Base-by-base conservation (phyloP, 2,888 invertebrate genomes). In the Caenorhabditis sulstoni region DNA sequence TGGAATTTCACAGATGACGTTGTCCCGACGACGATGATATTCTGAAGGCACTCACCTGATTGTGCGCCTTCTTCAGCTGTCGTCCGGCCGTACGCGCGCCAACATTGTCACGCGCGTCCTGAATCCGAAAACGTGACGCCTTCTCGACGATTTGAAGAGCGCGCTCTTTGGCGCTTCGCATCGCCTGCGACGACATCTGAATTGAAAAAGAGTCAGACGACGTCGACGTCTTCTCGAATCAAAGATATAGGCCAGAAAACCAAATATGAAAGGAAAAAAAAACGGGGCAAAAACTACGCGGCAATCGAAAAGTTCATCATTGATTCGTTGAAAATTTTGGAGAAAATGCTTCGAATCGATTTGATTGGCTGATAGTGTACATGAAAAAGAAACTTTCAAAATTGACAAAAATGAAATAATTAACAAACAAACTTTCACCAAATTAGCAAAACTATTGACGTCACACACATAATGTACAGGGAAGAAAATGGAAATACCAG, bases 21-120 rank as follows among this genome's bases (percentile, higher is more conserved):
- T n/a, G n/a, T n/a, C n/a, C n/a, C n/a, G n/a, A n/a, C n/a, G n/a
- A n/a, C n/a, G n/a, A n/a, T n/a, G n/a, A n/a, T n/a, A n/a, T n/a
- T n/a, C n/a, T n/a, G n/a, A n/a, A n/a, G n/a, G n/a, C n/a, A n/a
- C 20, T 49, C 37, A 86, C 88, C 64, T 89, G 89, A 74, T 89
- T 89, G 59, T 85, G 84, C 1, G 58, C 71, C 39, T 83, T 81
- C 22, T 67, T 75, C 18, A 87, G 61, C 61, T 83, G 86, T 45
- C 87, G 74, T 37, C 88, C 90, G 29, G 57, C 47, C 1, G 86
- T 86, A 50, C 86, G 73, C 3, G 89, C 89, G 23, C 89, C 89
- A 8, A 88, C 81, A 75, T 89, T 89, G 61, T 90, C 89, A 37
- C 84, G 45, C 11, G 88, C 75, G 74, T 88, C 87, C 16, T 86